A percentile compares a stretch with the other conserved stretches of the same genome.
Evolutionary conservation across 2,888 invertebrate genomes (phyloP).

Genomic region (Pterostichus niger): DNA sequence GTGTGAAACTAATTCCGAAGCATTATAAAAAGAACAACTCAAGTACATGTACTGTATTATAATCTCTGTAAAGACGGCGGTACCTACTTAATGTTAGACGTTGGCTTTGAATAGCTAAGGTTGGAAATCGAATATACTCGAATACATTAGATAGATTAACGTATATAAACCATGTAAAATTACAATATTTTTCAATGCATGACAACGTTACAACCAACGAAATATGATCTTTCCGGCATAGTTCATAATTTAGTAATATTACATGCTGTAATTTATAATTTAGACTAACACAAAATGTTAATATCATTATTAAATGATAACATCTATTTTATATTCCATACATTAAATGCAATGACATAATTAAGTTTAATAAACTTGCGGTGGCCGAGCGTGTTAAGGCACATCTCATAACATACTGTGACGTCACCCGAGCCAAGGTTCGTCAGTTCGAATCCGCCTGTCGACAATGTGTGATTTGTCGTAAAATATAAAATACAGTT

Average conservation of each 20-base stretch:
- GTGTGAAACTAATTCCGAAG: constrained; percentile 45
- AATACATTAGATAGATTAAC: neutral
- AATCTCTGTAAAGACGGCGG: constrained; percentile 27
- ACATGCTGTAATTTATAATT: neutral
- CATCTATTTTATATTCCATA: neutral
- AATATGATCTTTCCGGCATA: neutral
- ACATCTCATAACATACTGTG: no score
- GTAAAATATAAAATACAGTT: no score
- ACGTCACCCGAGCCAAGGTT: no score
- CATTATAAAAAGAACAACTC: constrained; percentile 48
- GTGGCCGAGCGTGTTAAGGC: no score
- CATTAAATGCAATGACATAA: neutral
- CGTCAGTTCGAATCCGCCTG: no score
- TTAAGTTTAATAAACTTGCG: constrained; percentile 7
- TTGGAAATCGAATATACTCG: neutral
- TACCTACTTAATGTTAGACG: constrained; percentile 1
- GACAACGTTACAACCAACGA: no score
- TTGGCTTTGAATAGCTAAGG: neutral
- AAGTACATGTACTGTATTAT: constrained; percentile 28
- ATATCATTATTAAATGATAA: neutral
- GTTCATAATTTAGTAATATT: no score
- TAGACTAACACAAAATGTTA: neutral
- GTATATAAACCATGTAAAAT: no score
- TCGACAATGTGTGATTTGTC: no score
- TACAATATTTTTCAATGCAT: no score